Evolutionary conservation across 2,113 vertebrate genomes (phyloP).

Genomic region (Myxocyprinus asiaticus): DNA sequence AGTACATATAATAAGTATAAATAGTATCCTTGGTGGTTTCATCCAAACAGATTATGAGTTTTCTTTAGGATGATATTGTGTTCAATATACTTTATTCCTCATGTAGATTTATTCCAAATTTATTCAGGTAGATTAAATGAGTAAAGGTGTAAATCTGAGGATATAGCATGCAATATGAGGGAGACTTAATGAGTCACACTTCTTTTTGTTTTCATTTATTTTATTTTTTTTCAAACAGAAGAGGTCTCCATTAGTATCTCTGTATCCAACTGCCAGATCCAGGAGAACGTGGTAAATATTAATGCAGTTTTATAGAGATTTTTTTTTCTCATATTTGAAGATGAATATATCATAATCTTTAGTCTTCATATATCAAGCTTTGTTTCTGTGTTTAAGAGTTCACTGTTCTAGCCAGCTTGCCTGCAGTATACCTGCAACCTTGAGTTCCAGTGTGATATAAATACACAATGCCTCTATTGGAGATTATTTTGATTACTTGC

Average conservation of each 20-base stretch:
- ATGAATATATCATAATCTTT: background rate
- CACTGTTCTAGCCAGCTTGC: constrained; percentile 17
- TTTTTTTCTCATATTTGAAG: background rate
- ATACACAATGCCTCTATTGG: constrained; percentile 64
- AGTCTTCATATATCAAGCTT: background rate
- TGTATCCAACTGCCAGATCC: constrained; percentile 95
- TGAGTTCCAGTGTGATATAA: constrained; percentile 68
- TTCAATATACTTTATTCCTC: background rate
- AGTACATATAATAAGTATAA: no score
- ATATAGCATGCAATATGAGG: background rate
- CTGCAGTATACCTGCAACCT: constrained; percentile 55
- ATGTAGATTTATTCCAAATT: background rate
- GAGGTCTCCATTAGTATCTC: constrained; percentile 95
- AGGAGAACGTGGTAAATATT: constrained; percentile 94
- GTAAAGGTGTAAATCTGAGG: constrained; percentile 9
- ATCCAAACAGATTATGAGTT: no score
- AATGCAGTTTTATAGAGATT: no score
- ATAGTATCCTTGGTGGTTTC: no score
- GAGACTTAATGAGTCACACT: background rate
- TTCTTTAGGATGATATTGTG: background rate
- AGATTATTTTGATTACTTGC: constrained; percentile 76
- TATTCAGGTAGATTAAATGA: constrained; percentile 9
- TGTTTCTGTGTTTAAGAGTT: constrained; percentile 14
- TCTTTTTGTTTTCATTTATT: no score
- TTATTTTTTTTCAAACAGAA: constrained; percentile 76